phyloP scores from a whole-genome alignment of 2,113 vertebrate species.

The Pseudorhombus dupliciocellatus region DNA sequence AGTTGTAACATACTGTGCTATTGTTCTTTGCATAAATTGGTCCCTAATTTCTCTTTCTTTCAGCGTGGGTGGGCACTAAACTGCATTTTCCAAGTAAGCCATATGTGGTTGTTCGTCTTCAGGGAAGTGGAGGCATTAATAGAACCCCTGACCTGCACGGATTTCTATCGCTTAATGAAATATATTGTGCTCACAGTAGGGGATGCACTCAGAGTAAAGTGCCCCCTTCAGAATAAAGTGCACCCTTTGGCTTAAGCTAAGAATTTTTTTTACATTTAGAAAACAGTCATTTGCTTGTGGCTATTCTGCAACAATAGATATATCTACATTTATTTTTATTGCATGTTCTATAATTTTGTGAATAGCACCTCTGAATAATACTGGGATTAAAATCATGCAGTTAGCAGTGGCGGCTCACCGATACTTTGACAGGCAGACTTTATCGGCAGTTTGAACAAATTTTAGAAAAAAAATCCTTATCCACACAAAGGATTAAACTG shows the following conservation, averaged over 20 bases:
- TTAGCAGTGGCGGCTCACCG: too few relatives aligned
- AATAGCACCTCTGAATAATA: constrained; percentile 18
- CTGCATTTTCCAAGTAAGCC: constrained; percentile 67
- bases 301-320: constrained; percentile 53
- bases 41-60: constrained; percentile 66
- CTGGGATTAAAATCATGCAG: constrained; percentile 3
- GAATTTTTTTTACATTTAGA: constrained; percentile 53
- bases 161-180: constrained; percentile 73
- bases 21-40: constrained; percentile 62
- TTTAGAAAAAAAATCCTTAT: neutral
- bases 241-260: constrained; percentile 53
- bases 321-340: constrained; percentile 35
- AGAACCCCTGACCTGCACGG: constrained; percentile 70
- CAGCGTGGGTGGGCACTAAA: constrained; percentile 68
- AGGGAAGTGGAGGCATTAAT: constrained; percentile 69
- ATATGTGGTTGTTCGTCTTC: constrained; percentile 73
- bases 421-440: too few relatives aligned
- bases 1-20: constrained; percentile 57
- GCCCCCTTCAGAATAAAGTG: constrained; percentile 65
- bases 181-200: constrained; percentile 68
- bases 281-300: constrained; percentile 53
- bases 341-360: constrained; percentile 2
- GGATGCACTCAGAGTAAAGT: constrained; percentile 69
- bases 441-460: neutral
- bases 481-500: neutral